Percentiles rank a stretch among this genome's conserved stretches.
These are phyloP conservation scores for Conus betulinus DNA, from an alignment of 1,140 invertebrate species.

Conservation along the genomic window DNA sequence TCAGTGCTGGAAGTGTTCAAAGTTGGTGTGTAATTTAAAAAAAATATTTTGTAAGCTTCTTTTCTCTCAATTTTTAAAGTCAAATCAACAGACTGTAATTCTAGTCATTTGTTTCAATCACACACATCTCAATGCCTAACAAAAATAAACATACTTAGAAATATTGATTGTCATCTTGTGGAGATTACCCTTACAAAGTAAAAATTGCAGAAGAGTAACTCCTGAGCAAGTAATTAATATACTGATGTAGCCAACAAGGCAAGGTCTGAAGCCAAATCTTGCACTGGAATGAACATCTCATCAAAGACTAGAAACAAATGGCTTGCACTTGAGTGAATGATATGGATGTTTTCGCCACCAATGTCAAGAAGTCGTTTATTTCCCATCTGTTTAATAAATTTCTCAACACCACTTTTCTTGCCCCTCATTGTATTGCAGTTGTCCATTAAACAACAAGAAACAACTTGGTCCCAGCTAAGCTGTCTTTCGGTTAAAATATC, in stretches of 20 bases:
- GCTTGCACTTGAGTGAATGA: conserved; percentile 22
- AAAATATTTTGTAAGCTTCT: too few species aligned
- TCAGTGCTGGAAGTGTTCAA: too few species aligned
- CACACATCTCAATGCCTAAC: too few species aligned
- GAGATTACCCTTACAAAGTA: too few species aligned
- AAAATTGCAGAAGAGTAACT: too few species aligned
- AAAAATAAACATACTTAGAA: too few species aligned
- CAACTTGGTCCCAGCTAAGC: conserved; percentile 30
- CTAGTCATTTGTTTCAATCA: too few species aligned
- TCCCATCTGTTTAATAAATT: conserved; percentile 29
- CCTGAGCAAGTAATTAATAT: neutral
- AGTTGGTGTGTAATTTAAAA: too few species aligned
- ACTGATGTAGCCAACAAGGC: neutral
- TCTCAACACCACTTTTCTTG: neutral
- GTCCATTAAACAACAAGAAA: conserved; percentile 42
- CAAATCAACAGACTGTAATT: too few species aligned
- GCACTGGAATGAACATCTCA: neutral
- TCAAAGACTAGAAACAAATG: neutral
- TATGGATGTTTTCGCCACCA: conserved; percentile 39
- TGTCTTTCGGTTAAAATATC: conserved; percentile 30
- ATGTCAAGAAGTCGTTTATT: conserved; percentile 38
- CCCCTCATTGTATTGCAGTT: conserved; percentile 42
- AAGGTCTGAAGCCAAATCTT: neutral
- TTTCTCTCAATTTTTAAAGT: too few species aligned
- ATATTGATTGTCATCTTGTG: too few species aligned